Percentiles rank a stretch among this genome's conserved stretches.
Evolutionary conservation across 2,113 vertebrate species (phyloP).

Genomic region (Oncorhynchus nerka): DNA sequence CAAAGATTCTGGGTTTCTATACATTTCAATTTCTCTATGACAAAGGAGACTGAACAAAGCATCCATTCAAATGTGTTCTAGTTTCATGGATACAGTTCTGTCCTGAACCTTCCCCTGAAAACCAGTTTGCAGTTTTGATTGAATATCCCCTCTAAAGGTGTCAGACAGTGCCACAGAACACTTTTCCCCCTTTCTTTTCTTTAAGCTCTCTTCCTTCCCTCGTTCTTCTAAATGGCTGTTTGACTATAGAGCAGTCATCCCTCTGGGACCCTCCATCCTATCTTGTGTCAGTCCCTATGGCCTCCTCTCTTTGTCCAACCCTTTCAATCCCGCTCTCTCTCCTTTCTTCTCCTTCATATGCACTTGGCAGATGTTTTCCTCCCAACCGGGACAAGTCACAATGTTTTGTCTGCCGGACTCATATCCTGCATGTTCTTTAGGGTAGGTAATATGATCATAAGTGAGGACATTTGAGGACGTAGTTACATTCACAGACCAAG

Average conservation of each 20-base stretch:
- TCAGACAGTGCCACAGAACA: no score
- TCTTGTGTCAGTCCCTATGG: slow-evolving; percentile 62
- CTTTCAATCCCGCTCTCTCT: slow-evolving; percentile 16
- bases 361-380: slow-evolving; percentile 65
- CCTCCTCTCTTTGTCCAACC: slow-evolving; percentile 49
- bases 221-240: slow-evolving; percentile 23
- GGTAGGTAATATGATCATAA: slow-evolving; percentile 9
- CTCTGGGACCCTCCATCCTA: slow-evolving; percentile 49
- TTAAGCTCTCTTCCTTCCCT: background rate
- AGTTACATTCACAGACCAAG: background rate
- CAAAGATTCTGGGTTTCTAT: background rate
- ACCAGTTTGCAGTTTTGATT: no score
- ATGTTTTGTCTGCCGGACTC: slow-evolving; percentile 48
- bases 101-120: no score
- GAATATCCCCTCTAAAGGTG: no score
- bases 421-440: slow-evolving; percentile 20
- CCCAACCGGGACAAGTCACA: slow-evolving; percentile 45
- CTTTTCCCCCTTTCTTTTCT: background rate
- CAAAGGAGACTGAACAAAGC: no score
- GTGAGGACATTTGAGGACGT: slow-evolving; percentile 34
- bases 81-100: no score
- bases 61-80: no score
- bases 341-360: slow-evolving; percentile 46
- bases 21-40: no score
- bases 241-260: slow-evolving; percentile 37